phyloP scores from a whole-genome alignment of 1,140 invertebrate genomes.

The Lepidostoma basale region DNA sequence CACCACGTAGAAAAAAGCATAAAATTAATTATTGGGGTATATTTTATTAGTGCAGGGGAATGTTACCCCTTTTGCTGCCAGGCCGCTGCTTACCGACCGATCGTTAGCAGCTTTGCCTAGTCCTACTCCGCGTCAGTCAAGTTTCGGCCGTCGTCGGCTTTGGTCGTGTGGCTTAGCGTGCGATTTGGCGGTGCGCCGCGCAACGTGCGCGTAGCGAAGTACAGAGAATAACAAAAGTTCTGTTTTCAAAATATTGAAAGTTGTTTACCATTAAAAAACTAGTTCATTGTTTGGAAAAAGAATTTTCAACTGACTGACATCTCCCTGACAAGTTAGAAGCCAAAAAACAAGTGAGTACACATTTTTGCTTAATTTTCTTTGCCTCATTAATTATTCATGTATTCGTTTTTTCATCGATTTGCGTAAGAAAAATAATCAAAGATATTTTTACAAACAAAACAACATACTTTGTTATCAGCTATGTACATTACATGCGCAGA shows the following conservation, averaged over 20 bases:
- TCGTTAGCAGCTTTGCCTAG: background rate
- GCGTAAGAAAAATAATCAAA: no score
- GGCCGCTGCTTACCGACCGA: background rate
- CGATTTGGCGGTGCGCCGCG: conserved; percentile 31
- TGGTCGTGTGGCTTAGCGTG: conserved; percentile 20
- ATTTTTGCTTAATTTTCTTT: no score
- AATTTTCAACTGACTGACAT: no score
- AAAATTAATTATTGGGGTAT: background rate
- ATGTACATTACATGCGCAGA: no score
- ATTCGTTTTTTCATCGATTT: no score
- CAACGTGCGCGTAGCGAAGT: conserved; percentile 28
- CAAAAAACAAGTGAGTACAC: no score
- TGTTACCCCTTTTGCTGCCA: background rate
- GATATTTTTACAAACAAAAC: no score
- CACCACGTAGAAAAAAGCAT: background rate
- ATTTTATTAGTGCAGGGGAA: background rate
- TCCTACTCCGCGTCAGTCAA: conserved; percentile 3
- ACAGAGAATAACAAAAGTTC: conserved; percentile 17
- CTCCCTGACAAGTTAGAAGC: no score
- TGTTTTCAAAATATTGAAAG: conserved; percentile 38
- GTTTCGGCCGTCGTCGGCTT: conserved; percentile 2
- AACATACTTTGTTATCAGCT: no score
- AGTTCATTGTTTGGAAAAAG: conserved; percentile 34
- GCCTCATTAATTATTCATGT: no score
- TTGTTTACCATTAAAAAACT: conserved; percentile 20